Base-by-base conservation (phyloP, 2,797 vertebrate species). In the Craterocephalus amniculus region DNA sequence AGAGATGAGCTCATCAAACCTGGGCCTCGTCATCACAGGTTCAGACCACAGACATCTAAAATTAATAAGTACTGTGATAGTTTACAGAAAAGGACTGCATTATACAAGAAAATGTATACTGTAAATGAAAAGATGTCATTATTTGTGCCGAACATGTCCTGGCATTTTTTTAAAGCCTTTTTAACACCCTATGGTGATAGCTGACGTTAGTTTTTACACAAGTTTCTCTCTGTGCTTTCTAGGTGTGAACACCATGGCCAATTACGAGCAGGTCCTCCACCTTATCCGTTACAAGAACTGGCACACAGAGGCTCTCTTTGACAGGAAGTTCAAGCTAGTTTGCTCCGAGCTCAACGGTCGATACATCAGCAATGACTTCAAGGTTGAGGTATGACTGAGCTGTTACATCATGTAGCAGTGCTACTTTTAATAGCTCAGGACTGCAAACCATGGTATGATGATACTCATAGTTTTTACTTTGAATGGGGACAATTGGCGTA, bases 271-370 rank as follows among this genome's bases (percentile, higher is more conserved):
- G 81, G 95, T 96, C 11, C 81, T 99, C 78, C 98, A 96, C 72
- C 93, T 97, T 24, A 94, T 99, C 60, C 97, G 90, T 68, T 99
- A 99, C 85, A 95, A 97, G 78, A 98, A 99, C 92, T 98, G 97
- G 97, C 96, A 95, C 85, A 92, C 96, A 0, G 93, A 95, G 58
- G 92, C 96, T 0, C 93, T 99, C 70, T 99, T 99, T 2, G 98
- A 99, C 92, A 94, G 98, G 55, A 99, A 96, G 65, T 99, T 99
- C 91, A 97, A 96, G 63, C 91, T 99, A 57, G 91, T 97, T 71
- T 99, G 98, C 91, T 99, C 98, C 0, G 98, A 99, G 71, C 96
- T 99, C 55, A 99, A 98, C 6, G 96, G 98, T 0, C 98, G 98
- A 81, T 99, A 99, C 24, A 94, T 97, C 92, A 99, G 98, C 95